Conservation (phyloP, 2,888 invertebrate species). For the Plusia festucae region DNA sequence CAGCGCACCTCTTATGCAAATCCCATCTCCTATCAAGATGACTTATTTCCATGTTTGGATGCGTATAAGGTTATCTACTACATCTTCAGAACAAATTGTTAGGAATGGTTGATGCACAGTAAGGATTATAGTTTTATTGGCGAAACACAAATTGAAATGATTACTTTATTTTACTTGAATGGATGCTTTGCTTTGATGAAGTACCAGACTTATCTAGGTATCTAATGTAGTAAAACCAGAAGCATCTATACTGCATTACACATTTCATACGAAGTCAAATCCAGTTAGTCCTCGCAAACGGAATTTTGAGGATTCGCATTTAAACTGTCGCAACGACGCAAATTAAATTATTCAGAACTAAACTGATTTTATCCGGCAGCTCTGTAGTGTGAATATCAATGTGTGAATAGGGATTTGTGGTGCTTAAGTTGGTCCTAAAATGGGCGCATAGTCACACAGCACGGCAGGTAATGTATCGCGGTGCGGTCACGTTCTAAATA, state of each 20-base stretch:
- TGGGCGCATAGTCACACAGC: constrained; percentile 63
- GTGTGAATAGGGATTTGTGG: constrained; percentile 19
- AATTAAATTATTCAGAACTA: constrained; percentile 40
- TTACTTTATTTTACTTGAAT: constrained; percentile 20
- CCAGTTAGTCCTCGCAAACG: constrained; percentile 35
- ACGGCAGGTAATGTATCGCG: constrained; percentile 73
- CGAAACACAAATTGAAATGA: constrained; percentile 21
- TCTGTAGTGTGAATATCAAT: constrained; percentile 20
- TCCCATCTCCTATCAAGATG: constrained; percentile 51
- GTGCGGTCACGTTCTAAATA: constrained; percentile 84
- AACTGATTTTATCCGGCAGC: constrained; percentile 28
- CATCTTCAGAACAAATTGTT: constrained; percentile 47
- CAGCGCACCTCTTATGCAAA: constrained; percentile 64
- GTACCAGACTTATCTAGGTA: constrained; percentile 36
- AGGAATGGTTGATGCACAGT: constrained; percentile 24
- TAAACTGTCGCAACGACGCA: constrained; percentile 28
- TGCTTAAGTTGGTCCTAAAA: constrained; percentile 56
- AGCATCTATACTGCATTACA: constrained; percentile 54
- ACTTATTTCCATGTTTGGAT: constrained; percentile 62
- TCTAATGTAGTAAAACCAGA: constrained; percentile 57
- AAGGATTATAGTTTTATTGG: constrained; percentile 37
- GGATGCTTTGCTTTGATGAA: constrained; percentile 26
- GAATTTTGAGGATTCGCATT: constrained; percentile 41
- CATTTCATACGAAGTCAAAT: constrained; percentile 44
- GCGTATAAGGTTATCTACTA: constrained; percentile 51